Evolutionary conservation across 92 coral and sea anemone species (phyloP).

Genomic region (Actinernus sp.): DNA sequence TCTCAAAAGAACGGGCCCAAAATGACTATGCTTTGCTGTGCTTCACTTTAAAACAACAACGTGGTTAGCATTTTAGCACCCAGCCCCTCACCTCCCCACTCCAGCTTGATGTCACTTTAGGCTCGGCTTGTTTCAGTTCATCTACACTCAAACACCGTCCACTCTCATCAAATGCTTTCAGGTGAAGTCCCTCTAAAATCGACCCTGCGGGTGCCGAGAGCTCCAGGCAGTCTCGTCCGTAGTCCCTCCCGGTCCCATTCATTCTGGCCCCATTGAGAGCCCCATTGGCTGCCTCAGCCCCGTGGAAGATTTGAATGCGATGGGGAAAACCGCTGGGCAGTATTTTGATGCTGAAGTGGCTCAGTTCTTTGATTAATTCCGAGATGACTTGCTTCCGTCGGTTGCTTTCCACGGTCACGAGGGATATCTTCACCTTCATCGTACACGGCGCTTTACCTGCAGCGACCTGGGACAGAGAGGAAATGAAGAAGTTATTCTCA

Average conservation of each 20-base stretch:
- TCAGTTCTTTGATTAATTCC: constrained; percentile 69
- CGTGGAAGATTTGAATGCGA: constrained; percentile 69
- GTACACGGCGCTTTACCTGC: constrained; percentile 67
- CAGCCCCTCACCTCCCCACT: constrained; percentile 73
- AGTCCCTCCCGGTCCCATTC: constrained; percentile 23
- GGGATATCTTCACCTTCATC: constrained; percentile 64
- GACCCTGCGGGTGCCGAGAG: constrained; percentile 84
- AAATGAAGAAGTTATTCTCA: too few relatives aligned
- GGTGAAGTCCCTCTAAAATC: constrained; percentile 57
- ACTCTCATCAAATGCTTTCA: constrained; percentile 81
- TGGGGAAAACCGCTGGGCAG: constrained; percentile 87
- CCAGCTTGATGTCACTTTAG: constrained; percentile 80
- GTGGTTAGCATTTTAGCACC: too few relatives aligned
- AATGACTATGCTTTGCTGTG: too few relatives aligned
- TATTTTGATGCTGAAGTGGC: constrained; percentile 72
- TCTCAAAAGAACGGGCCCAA: too few relatives aligned
- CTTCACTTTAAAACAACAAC: too few relatives aligned
- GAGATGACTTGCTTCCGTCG: constrained; percentile 69
- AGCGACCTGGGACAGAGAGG: too few relatives aligned
- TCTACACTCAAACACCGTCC: constrained; percentile 45
- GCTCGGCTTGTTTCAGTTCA: constrained; percentile 55
- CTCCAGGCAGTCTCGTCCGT: constrained; percentile 74
- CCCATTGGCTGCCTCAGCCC: constrained; percentile 17
- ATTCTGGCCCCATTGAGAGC: constrained; percentile 24
- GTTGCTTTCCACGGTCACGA: constrained; percentile 62